Conservation (phyloP, 1,140 invertebrate genomes). For the Calliopsis andreniformis region DNA sequence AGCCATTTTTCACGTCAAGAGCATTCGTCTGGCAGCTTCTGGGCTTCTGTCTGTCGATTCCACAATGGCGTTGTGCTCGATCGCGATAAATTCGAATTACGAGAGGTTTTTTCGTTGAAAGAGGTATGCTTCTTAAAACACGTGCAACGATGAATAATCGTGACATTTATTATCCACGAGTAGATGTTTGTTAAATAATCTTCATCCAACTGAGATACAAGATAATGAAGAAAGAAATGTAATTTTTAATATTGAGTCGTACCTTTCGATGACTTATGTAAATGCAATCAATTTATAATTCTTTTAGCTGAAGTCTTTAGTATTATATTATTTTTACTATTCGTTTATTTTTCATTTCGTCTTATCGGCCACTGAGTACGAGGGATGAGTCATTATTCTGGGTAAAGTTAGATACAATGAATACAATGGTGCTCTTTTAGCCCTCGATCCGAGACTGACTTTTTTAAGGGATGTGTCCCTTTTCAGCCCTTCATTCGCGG, state of each 20-base stretch:
- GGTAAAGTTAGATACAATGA: conserved; percentile 20
- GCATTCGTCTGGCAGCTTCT: conserved; percentile 41
- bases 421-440: conserved; percentile 37
- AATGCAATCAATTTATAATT: conserved; percentile 1
- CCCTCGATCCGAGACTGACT: conserved; percentile 57
- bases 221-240: no score
- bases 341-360: background rate
- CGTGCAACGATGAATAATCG: no score
- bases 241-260: background rate
- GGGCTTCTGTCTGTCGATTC: conserved; percentile 45
- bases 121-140: no score
- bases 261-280: background rate
- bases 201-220: no score
- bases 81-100: conserved; percentile 10
- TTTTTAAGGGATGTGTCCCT: conserved; percentile 63
- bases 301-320: background rate
- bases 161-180: no score
- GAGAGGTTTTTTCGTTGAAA: no score
- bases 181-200: no score
- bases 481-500: conserved; percentile 46
- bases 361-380: background rate
- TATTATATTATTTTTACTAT: background rate
- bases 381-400: conserved; percentile 55
- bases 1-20: conserved; percentile 53
- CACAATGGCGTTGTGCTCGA: background rate